Evolutionary conservation across 2,113 vertebrate genomes (phyloP), one percentile per base, ranked within the genome.

Genomic region (Etheostoma cragini): DNA sequence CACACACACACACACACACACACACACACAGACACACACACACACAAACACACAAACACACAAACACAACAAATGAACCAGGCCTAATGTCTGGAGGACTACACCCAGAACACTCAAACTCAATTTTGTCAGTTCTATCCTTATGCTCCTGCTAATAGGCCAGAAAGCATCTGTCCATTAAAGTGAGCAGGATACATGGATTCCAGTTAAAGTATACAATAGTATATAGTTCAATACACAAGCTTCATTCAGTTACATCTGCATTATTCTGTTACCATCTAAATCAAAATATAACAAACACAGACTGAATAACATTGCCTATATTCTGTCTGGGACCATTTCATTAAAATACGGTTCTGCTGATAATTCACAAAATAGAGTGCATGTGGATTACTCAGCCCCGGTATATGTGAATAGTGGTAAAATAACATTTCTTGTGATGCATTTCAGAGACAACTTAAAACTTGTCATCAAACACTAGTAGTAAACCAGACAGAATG

Each of bases 391-490:
- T 33, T 42, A 30, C 24, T 60, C 54, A 33, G 45, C 10, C 1
- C 2, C 0, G 5, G 63, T 33, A 50, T 33, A 70, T 45, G 33
- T 35, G 45, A 10, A 75, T 6, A 13, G 1, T 15, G 24, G 4
- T 64, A 11, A 10, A 57, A 4, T 30, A 58, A 42, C 52, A 46
- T 19, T 53, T 58, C 52, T 15, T 58, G 21, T 50, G 45, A 64
- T 38, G 14, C 33, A 61, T 52, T 62, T 61, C 65, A 69, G 38
- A 38, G 17, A 52, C 26, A 38, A 49, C 22, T 47, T 42, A 42
- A 76, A 79, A 68, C 35, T 19, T 64, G 69, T 79, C 53, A 82
- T 78, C 64, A 60, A 72, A 67, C 46, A 7, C 12, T 6, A 24
- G 54, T 8, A 19, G 56, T 58, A 66, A 58, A 62, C 8, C 70